phyloP scores from a whole-genome alignment of 1,140 invertebrate genomes.

The Cotesia typhae region DNA sequence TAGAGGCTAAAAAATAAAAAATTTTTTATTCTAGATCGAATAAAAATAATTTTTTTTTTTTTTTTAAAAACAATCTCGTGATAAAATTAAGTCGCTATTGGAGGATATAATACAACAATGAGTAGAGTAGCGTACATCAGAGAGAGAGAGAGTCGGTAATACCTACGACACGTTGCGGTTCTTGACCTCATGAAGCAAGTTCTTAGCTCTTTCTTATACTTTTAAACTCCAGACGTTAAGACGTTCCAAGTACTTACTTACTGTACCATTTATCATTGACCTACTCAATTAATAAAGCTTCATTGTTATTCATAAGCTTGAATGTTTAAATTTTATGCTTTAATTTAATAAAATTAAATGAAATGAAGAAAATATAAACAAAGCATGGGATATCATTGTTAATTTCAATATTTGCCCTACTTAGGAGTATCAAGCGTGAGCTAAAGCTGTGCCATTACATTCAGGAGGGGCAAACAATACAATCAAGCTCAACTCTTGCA shows the following conservation, averaged over 20 bases:
- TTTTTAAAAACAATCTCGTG: too few species aligned
- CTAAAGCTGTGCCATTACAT: background rate
- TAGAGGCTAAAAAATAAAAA: too few species aligned
- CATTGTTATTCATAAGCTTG: too few species aligned
- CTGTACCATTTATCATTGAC: constrained; percentile 19
- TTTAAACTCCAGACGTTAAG: too few species aligned
- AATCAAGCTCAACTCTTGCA: constrained; percentile 15
- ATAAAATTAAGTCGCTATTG: background rate
- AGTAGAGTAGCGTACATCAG: background rate
- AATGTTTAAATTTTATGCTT: background rate
- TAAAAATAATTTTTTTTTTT: too few species aligned
- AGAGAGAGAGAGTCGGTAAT: background rate
- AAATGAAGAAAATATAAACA: background rate
- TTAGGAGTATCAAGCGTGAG: constrained; percentile 15
- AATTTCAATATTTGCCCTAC: constrained; percentile 21
- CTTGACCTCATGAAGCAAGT: constrained; percentile 19
- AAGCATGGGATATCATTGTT: constrained; percentile 5
- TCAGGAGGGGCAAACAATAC: constrained; percentile 12
- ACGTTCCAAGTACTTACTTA: constrained; percentile 8
- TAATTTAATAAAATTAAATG: background rate
- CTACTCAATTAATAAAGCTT: background rate
- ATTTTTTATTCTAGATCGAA: background rate
- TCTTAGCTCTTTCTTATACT: background rate
- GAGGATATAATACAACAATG: constrained; percentile 3
- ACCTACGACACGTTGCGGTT: constrained; percentile 11